Evolutionary conservation across 2,797 vertebrate species (phyloP), one percentile per base, ranked within the genome.

Genomic region (Eremophila alpestris): DNA sequence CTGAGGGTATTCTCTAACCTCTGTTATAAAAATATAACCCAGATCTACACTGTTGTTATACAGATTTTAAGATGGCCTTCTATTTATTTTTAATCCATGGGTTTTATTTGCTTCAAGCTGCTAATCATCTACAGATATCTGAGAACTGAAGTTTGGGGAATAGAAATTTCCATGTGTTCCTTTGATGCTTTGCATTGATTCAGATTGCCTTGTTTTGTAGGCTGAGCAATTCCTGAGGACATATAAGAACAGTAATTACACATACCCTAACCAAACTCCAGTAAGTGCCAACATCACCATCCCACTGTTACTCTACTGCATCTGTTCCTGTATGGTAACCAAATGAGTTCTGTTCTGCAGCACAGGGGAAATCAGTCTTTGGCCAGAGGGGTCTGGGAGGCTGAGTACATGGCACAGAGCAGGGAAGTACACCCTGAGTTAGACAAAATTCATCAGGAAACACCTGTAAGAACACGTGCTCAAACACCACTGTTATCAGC

Each of bases 151-250:
- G 19, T 40, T 3, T 83, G 40, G 32, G 43, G 23, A 83, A 45
- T 23, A 30, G 26, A 85, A 88, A 76, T 81, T 49, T 90, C 22
- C 23, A 3, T 7, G 3, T 70, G 30, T 49, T 80, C 45, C 56
- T 85, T 32, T 79, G 41, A 55, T 67, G 63, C 26, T 90, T 94
- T 73, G 29, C 60, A 84, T 62, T 95, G 74, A 96, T 62, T 95
- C 49, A 38, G 13, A 34, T 70, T 73, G n/a, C 27, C 15, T 88
- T 91, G 43, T 88, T 87, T 94, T 76, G 40, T 84, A 98, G 98
- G 75, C 17, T 60, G 89, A 84, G 45, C 97, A 97, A 0, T 98
- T 96, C 78, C 95, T 98, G 91, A 97, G 95, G 85, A 98, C 98
- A 1, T 96, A 96, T 12, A 97, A 91, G 94, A 98, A 98, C 95